A percentile compares a stretch with the other conserved stretches of the same genome.
Evolutionary conservation across 2,113 vertebrate species (phyloP).

Genomic region (Microcebus griseorufus): DNA sequence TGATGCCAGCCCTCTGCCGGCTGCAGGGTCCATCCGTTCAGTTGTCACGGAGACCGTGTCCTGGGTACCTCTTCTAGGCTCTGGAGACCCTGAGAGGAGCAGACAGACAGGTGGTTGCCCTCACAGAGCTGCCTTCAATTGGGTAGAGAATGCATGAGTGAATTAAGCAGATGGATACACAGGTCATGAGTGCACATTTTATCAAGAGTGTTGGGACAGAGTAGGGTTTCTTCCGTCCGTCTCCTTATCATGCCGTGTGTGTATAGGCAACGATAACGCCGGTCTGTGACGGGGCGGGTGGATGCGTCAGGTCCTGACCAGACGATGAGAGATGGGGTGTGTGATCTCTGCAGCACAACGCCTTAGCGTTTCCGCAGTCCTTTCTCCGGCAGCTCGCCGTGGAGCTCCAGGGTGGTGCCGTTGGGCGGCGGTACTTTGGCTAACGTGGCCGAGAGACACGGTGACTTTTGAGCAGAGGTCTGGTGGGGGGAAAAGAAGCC

Average conservation of each 20-base stretch:
- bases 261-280: not conserved
- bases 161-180: not conserved
- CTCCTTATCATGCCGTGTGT: no score
- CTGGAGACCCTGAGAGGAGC: not conserved
- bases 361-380: accelerated
- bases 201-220: no score
- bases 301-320: no score
- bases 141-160: not conserved
- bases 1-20: not conserved
- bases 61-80: no score
- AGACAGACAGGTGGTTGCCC: accelerated
- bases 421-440: no score
- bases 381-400: accelerated
- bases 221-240: not conserved
- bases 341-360: accelerated
- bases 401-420: no score
- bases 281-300: not conserved
- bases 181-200: not conserved
- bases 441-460: no score
- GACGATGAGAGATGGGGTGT: not conserved
- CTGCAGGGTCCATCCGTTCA: not conserved
- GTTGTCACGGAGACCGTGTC: not conserved
- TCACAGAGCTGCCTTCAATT: not conserved
- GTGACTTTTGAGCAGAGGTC: no score
- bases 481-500: not conserved